These are phyloP conservation scores for Leucopsar rothschildi DNA, from an alignment of 2,113 vertebrate genomes.

Conservation along the genomic window DNA sequence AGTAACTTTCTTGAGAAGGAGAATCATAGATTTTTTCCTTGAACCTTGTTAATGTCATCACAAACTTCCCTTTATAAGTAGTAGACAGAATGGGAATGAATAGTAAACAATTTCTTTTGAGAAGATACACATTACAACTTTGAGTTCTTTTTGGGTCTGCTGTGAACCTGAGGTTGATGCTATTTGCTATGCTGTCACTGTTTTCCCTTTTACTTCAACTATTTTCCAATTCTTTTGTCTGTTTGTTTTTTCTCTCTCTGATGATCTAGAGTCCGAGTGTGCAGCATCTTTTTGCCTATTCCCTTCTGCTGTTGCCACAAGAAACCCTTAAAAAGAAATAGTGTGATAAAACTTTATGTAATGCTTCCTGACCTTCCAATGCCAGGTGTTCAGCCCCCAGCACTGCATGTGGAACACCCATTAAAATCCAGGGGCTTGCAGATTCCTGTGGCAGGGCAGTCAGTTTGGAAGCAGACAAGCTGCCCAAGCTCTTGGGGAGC, in stretches of 20 bases:
- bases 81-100: background rate
- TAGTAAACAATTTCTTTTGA: background rate
- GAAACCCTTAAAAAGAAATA: background rate
- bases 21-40: background rate
- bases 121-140: background rate
- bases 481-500: background rate
- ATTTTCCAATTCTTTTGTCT: background rate
- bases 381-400: conserved; percentile 19
- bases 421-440: background rate
- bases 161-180: background rate
- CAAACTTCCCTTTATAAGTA: background rate
- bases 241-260: background rate
- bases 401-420: background rate
- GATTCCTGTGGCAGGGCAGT: background rate
- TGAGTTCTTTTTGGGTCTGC: background rate
- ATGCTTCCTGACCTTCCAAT: conserved; percentile 8
- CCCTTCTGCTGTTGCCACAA: background rate
- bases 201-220: background rate
- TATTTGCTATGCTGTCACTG: background rate
- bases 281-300: background rate
- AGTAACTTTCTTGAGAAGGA: background rate
- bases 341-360: background rate
- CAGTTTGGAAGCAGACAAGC: background rate
- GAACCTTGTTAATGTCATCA: background rate
- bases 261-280: background rate